These are phyloP conservation scores for Lophotis ruficrista DNA, from an alignment of 2,113 vertebrate genomes.

Conservation along the genomic window DNA sequence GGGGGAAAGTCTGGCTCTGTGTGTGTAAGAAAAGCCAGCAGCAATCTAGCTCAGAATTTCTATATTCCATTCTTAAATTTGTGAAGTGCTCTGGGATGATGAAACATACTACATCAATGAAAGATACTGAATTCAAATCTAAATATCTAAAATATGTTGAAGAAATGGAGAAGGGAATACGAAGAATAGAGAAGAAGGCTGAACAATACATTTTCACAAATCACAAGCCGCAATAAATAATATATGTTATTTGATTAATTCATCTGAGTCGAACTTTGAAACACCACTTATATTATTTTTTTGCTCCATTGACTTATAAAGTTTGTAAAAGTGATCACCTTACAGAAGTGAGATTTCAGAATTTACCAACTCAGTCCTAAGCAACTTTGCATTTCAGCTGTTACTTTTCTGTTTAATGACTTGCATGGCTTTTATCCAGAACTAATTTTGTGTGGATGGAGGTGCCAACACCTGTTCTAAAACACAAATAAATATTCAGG, in stretches of 20 bases:
- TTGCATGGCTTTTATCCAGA: constrained; percentile 3
- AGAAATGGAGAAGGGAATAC: background rate
- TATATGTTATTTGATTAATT: background rate
- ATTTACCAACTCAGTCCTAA: background rate
- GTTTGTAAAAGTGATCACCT: background rate
- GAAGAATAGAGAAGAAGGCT: background rate
- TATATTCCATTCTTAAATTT: background rate
- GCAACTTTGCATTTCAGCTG: background rate
- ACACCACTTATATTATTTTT: background rate
- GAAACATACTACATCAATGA: background rate
- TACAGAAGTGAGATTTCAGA: background rate
- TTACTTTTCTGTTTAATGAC: background rate
- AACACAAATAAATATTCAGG: background rate
- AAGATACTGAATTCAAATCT: background rate
- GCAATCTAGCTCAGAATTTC: background rate
- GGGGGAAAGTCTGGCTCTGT: background rate
- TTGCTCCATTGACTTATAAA: background rate
- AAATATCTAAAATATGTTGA: background rate
- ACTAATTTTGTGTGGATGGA: background rate
- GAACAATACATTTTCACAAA: background rate
- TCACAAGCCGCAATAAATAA: background rate
- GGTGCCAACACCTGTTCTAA: background rate
- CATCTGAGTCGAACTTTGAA: background rate
- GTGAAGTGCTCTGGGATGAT: background rate
- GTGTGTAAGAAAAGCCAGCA: background rate